These are phyloP conservation scores for Pseudois nayaur DNA, from an alignment of 2,113 vertebrate genomes.

Conservation along the genomic window DNA sequence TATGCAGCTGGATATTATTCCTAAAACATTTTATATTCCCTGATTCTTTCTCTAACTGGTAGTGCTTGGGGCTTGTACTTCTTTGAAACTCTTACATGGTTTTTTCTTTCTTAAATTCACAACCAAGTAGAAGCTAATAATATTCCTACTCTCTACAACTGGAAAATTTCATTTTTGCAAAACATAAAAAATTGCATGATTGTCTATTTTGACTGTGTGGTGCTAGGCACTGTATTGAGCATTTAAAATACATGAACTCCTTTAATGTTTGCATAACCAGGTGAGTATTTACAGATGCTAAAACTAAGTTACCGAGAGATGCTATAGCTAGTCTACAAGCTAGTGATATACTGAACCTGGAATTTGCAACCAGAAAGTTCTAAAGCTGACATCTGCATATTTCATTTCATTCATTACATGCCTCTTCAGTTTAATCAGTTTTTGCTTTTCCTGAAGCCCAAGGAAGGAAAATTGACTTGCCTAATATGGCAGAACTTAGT, in stretches of 20 bases:
- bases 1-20: neutral
- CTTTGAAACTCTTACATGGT: neutral
- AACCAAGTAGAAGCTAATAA: neutral
- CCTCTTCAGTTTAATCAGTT: constrained; percentile 13
- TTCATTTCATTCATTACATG: constrained; percentile 23
- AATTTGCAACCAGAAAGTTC: neutral
- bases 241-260: neutral
- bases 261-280: neutral
- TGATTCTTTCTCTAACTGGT: neutral
- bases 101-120: neutral
- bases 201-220: neutral
- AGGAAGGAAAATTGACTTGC: neutral
- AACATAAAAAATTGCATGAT: neutral
- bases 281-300: neutral
- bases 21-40: neutral
- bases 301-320: neutral
- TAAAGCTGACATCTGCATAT: neutral
- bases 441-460: neutral
- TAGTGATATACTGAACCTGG: neutral
- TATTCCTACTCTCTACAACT: neutral
- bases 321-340: neutral
- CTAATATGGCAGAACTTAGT: neutral
- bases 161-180: neutral
- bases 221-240: neutral
- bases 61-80: neutral